A percentile compares a stretch with the other conserved stretches of the same genome.
Evolutionary conservation across 2,797 vertebrate genomes (phyloP).

Genomic region (Aselliscus stoliczkanus): DNA sequence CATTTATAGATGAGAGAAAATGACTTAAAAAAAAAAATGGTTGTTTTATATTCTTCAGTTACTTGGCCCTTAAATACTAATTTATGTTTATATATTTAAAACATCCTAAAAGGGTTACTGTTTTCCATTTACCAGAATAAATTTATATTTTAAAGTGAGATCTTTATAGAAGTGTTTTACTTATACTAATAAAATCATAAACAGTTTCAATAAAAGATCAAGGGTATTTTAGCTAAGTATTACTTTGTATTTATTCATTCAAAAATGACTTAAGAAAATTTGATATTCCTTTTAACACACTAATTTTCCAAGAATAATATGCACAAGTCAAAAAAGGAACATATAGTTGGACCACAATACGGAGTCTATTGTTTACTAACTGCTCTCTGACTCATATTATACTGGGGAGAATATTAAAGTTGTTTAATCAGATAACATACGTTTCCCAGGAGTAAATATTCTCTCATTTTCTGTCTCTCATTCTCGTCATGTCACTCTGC

Average conservation of each 20-base stretch:
- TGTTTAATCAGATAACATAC: not conserved
- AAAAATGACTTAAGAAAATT: not conserved
- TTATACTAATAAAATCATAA: not conserved
- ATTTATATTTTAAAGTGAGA: not conserved
- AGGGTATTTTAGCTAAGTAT: not conserved
- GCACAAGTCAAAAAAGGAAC: not conserved
- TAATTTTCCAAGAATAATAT: not conserved
- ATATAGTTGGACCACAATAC: not conserved
- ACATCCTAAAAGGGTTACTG: not conserved
- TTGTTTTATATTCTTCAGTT: slow-evolving; percentile 1
- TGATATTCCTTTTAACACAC: not conserved
- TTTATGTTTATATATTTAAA: not conserved
- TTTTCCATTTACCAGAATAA: not conserved
- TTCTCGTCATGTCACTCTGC: not conserved
- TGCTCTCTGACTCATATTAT: not conserved
- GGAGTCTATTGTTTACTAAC: not conserved
- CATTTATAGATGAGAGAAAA: not conserved
- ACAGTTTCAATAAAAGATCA: not conserved
- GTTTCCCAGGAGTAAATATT: not conserved
- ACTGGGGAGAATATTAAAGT: not conserved
- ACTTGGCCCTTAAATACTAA: not conserved
- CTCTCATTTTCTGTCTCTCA: not conserved
- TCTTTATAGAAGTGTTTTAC: not conserved
- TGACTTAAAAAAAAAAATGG: not conserved
- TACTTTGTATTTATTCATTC: not conserved